Evolutionary conservation across 2,113 vertebrate genomes (phyloP).

Genomic region (Peromyscus leucopus): DNA sequence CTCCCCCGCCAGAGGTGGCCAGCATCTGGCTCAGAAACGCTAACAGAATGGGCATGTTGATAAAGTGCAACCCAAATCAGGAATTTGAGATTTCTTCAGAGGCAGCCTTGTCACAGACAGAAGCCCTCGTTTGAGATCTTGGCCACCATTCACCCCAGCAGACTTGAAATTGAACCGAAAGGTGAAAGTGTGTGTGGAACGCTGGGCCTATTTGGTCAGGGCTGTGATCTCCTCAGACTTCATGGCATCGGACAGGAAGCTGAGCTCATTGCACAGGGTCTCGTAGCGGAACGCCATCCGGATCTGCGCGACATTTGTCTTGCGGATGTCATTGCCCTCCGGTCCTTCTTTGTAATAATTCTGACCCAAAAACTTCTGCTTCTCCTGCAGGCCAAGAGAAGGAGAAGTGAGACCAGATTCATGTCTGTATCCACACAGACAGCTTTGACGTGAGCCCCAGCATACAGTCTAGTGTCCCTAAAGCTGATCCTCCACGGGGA

Average conservation of each 20-base stretch:
- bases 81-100: constrained; percentile 49
- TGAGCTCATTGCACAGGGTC: constrained; percentile 97
- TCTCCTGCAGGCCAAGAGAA: constrained; percentile 90
- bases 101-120: constrained; percentile 11
- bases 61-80: constrained; percentile 53
- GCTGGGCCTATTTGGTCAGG: constrained; percentile 81
- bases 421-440: neutral
- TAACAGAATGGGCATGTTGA: constrained; percentile 30
- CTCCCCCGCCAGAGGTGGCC: neutral
- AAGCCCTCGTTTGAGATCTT: constrained; percentile 57
- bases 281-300: constrained; percentile 97
- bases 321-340: constrained; percentile 95
- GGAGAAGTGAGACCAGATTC: constrained; percentile 25
- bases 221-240: constrained; percentile 88
- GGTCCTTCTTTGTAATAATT: constrained; percentile 96
- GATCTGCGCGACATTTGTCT: constrained; percentile 98
- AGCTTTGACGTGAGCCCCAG: neutral
- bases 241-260: constrained; percentile 95
- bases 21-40: constrained; percentile 46
- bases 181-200: constrained; percentile 67
- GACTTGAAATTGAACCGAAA: constrained; percentile 61
- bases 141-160: constrained; percentile 38
- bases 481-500: neutral
- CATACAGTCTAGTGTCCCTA: neutral
- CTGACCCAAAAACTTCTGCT: constrained; percentile 94